Evolutionary conservation across 1,140 invertebrate species (phyloP).

Genomic region (Listronotus oregonensis): DNA sequence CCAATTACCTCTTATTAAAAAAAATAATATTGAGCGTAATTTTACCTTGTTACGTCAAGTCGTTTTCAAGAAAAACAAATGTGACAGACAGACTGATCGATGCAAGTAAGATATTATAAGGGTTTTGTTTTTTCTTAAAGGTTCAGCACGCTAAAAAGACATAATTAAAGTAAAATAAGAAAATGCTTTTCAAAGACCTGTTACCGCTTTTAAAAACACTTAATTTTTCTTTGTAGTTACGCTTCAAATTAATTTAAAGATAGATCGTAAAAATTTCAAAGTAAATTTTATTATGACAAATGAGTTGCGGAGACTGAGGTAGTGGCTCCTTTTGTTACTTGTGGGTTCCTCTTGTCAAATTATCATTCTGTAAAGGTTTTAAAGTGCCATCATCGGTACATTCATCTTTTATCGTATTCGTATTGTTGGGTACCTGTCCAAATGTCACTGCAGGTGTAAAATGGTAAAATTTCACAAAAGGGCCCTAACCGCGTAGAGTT

Average conservation of each 20-base stretch:
- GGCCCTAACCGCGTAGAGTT: conserved; percentile 24
- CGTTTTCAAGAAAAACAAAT: not conserved
- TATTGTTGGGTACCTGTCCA: conserved; percentile 39
- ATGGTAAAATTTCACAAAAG: conserved; percentile 38
- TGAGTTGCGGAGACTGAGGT: conserved; percentile 40
- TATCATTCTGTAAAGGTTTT: conserved; percentile 42
- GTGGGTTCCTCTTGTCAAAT: conserved; percentile 49
- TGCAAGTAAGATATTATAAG: too few species aligned
- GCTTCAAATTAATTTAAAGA: conserved; percentile 17
- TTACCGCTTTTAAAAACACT: not conserved
- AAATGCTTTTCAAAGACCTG: not conserved
- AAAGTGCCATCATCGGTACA: conserved; percentile 40
- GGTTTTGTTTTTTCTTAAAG: too few species aligned
- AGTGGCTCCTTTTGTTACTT: conserved; percentile 44
- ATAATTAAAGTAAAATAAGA: too few species aligned
- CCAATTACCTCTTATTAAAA: too few species aligned
- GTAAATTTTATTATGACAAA: conserved; percentile 49
- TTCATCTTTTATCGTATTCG: conserved; percentile 37
- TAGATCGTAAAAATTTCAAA: conserved; percentile 32
- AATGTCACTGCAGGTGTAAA: conserved; percentile 41
- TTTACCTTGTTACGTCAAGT: not conserved
- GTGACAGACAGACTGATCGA: too few species aligned
- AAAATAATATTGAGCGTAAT: not conserved
- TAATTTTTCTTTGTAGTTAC: not conserved
- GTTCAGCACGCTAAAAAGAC: too few species aligned